Evolutionary conservation across 1,140 invertebrate genomes (phyloP).

Genomic region (Bombus difficillimus): DNA sequence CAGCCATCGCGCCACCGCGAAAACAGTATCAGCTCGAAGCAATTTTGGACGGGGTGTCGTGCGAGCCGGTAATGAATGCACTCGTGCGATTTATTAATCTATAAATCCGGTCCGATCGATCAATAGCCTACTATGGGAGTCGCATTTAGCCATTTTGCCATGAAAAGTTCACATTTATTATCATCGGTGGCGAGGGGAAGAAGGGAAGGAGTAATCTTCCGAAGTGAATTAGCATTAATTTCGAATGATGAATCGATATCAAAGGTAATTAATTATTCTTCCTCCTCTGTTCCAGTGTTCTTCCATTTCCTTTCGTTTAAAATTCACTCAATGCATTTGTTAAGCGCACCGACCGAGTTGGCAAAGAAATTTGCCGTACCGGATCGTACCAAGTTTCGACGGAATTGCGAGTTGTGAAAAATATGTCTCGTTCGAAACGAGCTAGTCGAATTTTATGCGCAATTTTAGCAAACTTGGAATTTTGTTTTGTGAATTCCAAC

Average conservation of each 20-base stretch:
- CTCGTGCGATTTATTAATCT: slow-evolving; percentile 42
- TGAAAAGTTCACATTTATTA: not conserved
- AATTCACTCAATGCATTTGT: not conserved
- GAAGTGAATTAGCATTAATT: not conserved
- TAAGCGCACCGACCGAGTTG: not conserved
- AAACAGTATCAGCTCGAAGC: slow-evolving; percentile 35
- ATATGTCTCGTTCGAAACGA: not conserved
- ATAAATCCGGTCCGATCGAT: slow-evolving; percentile 19
- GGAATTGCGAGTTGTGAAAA: not conserved
- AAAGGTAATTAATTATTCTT: slow-evolving; percentile 1
- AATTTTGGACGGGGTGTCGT: not conserved
- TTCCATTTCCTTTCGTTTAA: not conserved
- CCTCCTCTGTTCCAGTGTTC: not conserved
- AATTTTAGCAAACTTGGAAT: not conserved
- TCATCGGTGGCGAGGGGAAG: too few species aligned
- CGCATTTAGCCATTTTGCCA: not conserved
- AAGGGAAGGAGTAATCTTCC: not conserved
- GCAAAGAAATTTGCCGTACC: not conserved
- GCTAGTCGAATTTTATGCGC: not conserved
- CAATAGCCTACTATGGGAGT: not conserved
- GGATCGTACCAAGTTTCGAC: not conserved
- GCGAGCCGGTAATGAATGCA: slow-evolving; percentile 39
- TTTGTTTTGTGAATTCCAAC: not conserved
- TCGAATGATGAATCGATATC: not conserved
- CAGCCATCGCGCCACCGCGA: slow-evolving; percentile 36